Percentiles rank a stretch among this genome's conserved stretches.
Conservation (phyloP, 2,113 vertebrate species). For the Verasper variegatus region DNA sequence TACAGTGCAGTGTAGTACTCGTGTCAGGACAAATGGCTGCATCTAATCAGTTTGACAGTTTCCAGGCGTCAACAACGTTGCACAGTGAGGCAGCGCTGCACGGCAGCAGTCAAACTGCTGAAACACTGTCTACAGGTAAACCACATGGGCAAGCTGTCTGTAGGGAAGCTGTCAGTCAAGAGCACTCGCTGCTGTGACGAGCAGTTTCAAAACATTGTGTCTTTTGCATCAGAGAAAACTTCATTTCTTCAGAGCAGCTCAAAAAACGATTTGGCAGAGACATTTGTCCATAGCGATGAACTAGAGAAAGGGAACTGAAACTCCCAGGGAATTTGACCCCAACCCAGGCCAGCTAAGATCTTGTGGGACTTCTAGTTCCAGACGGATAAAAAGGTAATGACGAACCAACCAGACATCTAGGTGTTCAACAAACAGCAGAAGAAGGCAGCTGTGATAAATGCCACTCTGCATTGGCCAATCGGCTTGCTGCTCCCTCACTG, state of each 20-base stretch:
- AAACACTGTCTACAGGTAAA: not conserved
- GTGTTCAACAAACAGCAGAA: too few relatives aligned
- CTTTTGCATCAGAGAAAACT: too few relatives aligned
- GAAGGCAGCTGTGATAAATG: too few relatives aligned
- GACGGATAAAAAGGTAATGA: too few relatives aligned
- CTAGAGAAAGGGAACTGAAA: not conserved
- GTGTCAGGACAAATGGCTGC: not conserved
- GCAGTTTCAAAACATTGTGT: not conserved
- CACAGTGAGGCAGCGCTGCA: conserved; percentile 1
- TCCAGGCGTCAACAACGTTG: conserved; percentile 6
- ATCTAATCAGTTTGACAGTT: conserved; percentile 30
- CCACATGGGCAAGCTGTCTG: not conserved
- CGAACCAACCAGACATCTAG: too few relatives aligned
- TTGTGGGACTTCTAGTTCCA: too few relatives aligned
- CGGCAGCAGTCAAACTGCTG: not conserved
- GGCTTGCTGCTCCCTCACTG: too few relatives aligned
- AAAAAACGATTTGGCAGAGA: not conserved
- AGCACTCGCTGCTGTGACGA: not conserved
- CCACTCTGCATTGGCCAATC: too few relatives aligned
- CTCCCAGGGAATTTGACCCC: not conserved
- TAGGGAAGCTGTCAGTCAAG: not conserved
- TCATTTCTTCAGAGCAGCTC: not conserved
- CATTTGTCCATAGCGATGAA: not conserved
- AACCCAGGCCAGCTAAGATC: not conserved
- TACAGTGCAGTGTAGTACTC: not conserved